These are phyloP conservation scores for Melanotaenia trifasciata DNA, from an alignment of 2,797 vertebrate genomes.

Conservation along the genomic window DNA sequence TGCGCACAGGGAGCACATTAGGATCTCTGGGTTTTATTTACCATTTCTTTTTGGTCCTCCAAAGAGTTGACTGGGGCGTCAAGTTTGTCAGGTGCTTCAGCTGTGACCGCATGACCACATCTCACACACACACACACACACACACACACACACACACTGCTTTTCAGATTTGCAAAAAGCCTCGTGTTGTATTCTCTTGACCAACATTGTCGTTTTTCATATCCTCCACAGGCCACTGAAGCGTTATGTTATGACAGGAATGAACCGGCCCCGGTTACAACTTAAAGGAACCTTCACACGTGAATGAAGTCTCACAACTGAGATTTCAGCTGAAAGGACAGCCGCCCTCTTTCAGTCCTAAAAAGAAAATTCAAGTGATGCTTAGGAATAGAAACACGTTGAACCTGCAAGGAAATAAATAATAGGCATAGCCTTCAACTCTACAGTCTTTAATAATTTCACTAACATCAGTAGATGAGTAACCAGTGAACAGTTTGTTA, in stretches of 20 bases:
- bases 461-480: neutral
- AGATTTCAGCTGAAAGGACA: slow-evolving; percentile 61
- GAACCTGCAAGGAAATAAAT: slow-evolving; percentile 4
- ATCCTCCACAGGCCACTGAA: slow-evolving; percentile 72
- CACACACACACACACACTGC: slow-evolving; percentile 39
- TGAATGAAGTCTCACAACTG: slow-evolving; percentile 54
- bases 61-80: slow-evolving; percentile 81
- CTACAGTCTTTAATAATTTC: neutral
- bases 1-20: slow-evolving; percentile 94
- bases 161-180: slow-evolving; percentile 55
- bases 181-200: slow-evolving; percentile 57
- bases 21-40: slow-evolving; percentile 81
- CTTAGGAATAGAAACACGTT: slow-evolving; percentile 20
- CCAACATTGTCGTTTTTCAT: slow-evolving; percentile 78
- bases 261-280: slow-evolving; percentile 34
- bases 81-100: slow-evolving; percentile 82
- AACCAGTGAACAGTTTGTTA: neutral
- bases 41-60: slow-evolving; percentile 80
- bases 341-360: slow-evolving; percentile 44
- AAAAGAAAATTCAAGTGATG: slow-evolving; percentile 63
- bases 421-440: neutral
- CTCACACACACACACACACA: slow-evolving; percentile 1
- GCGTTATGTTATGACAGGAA: slow-evolving; percentile 64
- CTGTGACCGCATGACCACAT: slow-evolving; percentile 72
- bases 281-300: slow-evolving; percentile 57